A percentile compares a stretch with the other conserved stretches of the same genome.
These are phyloP conservation scores for Acrocephalus scirpaceus DNA, from an alignment of 2,797 vertebrate genomes.

Conservation along the genomic window DNA sequence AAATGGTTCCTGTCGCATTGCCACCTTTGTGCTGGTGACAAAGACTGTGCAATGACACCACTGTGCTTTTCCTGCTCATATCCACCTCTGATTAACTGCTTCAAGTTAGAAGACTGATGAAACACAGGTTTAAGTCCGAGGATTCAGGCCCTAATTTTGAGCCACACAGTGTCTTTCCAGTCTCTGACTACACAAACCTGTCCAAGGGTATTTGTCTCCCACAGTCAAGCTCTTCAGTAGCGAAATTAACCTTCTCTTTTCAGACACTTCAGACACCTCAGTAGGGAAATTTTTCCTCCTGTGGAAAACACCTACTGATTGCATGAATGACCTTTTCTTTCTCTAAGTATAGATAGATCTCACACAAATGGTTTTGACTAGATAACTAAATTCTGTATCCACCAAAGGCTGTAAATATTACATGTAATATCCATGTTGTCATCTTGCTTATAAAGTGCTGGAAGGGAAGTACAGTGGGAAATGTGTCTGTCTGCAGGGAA, in stretches of 20 bases:
- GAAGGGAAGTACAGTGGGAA: background rate
- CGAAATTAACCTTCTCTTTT: background rate
- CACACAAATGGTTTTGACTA: background rate
- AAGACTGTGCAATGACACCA: background rate
- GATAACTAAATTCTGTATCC: background rate
- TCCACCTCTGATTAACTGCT: background rate
- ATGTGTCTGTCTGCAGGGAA: background rate
- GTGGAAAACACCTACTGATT: constrained; percentile 5
- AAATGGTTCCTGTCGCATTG: background rate
- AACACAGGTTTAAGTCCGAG: background rate
- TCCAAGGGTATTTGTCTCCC: background rate
- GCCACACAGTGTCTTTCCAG: background rate
- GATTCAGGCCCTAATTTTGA: background rate
- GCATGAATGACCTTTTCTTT: constrained; percentile 21
- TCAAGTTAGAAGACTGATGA: background rate
- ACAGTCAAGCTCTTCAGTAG: background rate
- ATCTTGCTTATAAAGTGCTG: background rate
- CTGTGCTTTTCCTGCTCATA: background rate
- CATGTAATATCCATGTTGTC: background rate
- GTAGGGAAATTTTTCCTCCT: constrained; percentile 21
- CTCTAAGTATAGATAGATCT: background rate
- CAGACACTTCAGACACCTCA: background rate
- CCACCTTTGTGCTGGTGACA: background rate
- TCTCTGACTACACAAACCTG: background rate
- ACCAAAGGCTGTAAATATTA: background rate